Evolutionary conservation across 53 echinoderm and acorn worm genomes (phyloP).

Genomic region (Apostichopus leukothele): DNA sequence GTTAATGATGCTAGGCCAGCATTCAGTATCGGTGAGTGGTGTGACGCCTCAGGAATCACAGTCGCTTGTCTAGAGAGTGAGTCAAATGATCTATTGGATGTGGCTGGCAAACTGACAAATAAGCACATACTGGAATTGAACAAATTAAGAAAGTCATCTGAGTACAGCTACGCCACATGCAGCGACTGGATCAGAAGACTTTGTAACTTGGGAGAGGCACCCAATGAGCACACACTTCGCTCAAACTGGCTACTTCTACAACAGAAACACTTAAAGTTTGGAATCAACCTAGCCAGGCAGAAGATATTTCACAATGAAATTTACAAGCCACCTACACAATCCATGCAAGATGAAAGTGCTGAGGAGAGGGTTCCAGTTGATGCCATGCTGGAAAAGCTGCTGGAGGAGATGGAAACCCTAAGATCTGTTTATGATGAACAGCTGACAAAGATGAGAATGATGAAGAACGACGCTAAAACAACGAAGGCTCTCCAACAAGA

Average conservation of each 20-base stretch:
- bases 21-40: constrained; percentile 12
- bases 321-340: constrained; percentile 25
- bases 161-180: not conserved
- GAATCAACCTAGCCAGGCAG: not conserved
- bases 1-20: constrained; percentile 19
- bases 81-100: not conserved
- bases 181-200: constrained; percentile 12
- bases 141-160: not conserved
- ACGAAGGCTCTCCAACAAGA: not conserved
- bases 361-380: not conserved
- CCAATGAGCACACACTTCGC: constrained; percentile 36
- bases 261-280: not conserved
- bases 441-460: not conserved
- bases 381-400: not conserved
- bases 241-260: constrained; percentile 18
- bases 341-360: not conserved
- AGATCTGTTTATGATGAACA: not conserved
- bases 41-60: constrained; percentile 28
- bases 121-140: constrained; percentile 7
- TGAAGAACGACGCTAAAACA: not conserved
- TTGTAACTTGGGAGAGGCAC: constrained; percentile 18
- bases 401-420: constrained; percentile 9
- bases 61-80: not conserved
- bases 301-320: not conserved
- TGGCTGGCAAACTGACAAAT: not conserved